Evolutionary conservation across 2,888 invertebrate genomes (phyloP).

Genomic region (Unio delphinus): DNA sequence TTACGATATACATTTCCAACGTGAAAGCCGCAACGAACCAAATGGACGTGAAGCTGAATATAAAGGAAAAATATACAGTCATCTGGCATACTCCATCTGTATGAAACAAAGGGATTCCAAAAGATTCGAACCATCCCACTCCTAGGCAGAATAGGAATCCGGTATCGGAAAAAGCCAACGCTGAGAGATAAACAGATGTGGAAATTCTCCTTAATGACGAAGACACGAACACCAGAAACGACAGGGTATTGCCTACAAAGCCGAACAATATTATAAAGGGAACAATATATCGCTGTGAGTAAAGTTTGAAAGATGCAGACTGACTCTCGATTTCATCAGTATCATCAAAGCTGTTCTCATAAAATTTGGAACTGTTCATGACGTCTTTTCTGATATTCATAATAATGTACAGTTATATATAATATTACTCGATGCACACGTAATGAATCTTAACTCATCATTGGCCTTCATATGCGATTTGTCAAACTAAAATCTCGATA

Average conservation of each 20-base stretch:
- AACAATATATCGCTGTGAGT: constrained; percentile 33
- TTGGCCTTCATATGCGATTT: no score
- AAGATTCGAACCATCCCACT: constrained; percentile 49
- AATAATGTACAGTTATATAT: no score
- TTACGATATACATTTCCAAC: constrained; percentile 49
- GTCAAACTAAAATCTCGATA: no score
- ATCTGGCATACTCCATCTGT: constrained; percentile 49
- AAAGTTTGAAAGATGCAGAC: no score
- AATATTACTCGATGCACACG: no score
- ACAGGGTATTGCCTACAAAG: constrained; percentile 47
- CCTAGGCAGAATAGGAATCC: constrained; percentile 49
- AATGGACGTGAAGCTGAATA: constrained; percentile 55
- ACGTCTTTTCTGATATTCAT: no score
- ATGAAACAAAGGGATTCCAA: constrained; percentile 41
- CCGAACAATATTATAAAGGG: constrained; percentile 51
- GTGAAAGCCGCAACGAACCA: constrained; percentile 58
- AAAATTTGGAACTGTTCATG: no score
- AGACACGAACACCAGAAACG: constrained; percentile 48
- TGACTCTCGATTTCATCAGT: no score
- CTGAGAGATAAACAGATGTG: constrained; percentile 52
- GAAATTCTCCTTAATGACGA: constrained; percentile 46
- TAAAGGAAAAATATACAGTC: constrained; percentile 48
- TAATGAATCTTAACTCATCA: no score
- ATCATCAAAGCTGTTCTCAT: no score
- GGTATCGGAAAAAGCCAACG: constrained; percentile 46